phyloP scores from a whole-genome alignment of 2,113 vertebrate species.

The Pedetes capensis region DNA sequence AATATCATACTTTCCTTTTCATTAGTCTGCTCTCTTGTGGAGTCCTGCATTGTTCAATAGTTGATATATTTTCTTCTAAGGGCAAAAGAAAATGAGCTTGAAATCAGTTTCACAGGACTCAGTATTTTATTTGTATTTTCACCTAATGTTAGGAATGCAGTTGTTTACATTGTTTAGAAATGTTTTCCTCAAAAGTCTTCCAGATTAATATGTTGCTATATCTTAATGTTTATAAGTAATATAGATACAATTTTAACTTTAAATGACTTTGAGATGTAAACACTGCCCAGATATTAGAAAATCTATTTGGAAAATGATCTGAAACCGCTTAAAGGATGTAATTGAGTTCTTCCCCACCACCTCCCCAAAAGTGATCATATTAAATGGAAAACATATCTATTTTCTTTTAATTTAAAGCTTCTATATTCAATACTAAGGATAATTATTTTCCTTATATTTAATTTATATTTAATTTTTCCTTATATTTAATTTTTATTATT shows the following conservation, averaged over 20 bases:
- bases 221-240: slow-evolving; percentile 2
- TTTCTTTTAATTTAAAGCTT: slow-evolving; percentile 39
- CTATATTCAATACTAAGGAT: not conserved
- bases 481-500: not conserved
- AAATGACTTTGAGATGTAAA: not conserved
- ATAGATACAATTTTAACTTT: not conserved
- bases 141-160: not conserved
- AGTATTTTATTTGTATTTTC: not conserved
- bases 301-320: not conserved
- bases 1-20: not conserved
- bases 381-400: not conserved
- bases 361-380: not conserved
- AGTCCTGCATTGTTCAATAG: not conserved
- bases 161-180: not conserved
- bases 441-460: not conserved
- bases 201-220: not conserved
- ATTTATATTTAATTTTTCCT: not conserved
- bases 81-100: not conserved
- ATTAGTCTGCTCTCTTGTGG: not conserved
- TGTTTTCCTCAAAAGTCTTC: not conserved
- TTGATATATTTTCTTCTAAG: slow-evolving; percentile 12
- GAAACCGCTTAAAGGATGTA: not conserved
- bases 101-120: not conserved
- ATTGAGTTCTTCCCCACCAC: not conserved
- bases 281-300: slow-evolving; percentile 14